Conservation (phyloP, 1,140 invertebrate genomes). For the Propsilocerus akamusi region DNA sequence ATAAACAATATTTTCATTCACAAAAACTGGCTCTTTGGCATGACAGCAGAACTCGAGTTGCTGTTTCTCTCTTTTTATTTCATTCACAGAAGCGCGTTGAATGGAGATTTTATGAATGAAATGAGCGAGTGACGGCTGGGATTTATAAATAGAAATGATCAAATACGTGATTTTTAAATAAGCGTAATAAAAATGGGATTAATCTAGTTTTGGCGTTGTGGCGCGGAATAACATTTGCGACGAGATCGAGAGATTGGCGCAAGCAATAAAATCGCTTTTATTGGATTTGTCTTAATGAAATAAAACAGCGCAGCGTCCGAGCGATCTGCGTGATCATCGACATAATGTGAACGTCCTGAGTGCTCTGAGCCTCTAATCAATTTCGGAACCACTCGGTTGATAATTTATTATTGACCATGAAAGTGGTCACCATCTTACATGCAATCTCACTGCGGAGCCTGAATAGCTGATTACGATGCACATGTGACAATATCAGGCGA, state of each 20-base stretch:
- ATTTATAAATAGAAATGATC: constrained; percentile 2
- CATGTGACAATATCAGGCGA: neutral
- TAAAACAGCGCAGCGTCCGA: too few relatives aligned
- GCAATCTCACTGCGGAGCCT: neutral
- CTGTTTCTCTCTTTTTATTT: too few relatives aligned
- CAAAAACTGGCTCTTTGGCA: neutral
- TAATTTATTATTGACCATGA: neutral
- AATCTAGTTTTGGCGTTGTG: neutral
- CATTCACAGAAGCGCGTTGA: neutral
- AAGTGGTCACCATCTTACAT: neutral
- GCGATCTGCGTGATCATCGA: too few relatives aligned
- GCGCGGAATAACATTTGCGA: too few relatives aligned
- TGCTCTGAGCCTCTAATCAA: too few relatives aligned
- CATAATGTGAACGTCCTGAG: too few relatives aligned
- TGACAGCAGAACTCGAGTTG: neutral
- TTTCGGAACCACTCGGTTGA: too few relatives aligned
- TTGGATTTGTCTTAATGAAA: too few relatives aligned
- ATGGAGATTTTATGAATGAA: constrained; percentile 3
- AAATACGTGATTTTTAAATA: neutral
- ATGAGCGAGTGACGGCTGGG: neutral
- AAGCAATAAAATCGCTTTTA: too few relatives aligned
- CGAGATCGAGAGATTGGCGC: too few relatives aligned
- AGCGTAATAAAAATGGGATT: neutral
- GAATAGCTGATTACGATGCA: neutral
- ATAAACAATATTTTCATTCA: neutral